phyloP scores from a whole-genome alignment of 2,113 vertebrate genomes.

The Eublepharis macularius region DNA sequence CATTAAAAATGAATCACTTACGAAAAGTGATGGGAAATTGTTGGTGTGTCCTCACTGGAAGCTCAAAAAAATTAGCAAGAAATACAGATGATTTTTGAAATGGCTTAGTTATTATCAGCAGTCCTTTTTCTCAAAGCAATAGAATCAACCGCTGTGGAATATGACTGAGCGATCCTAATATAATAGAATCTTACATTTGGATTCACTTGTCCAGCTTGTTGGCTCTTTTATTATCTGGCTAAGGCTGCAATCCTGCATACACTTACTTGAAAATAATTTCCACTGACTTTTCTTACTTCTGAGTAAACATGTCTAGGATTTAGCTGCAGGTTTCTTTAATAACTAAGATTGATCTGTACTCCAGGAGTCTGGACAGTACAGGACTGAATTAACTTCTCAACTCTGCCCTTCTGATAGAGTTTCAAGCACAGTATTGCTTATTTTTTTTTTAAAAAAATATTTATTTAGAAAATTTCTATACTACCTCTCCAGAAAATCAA shows the following conservation, averaged over 20 bases:
- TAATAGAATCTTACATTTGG: background rate
- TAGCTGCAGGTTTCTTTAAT: background rate
- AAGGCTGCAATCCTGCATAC: background rate
- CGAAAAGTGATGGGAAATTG: conserved; percentile 52
- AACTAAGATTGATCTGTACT: background rate
- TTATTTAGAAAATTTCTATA: too few species aligned
- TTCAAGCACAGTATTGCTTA: too few species aligned
- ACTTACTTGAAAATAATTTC: background rate
- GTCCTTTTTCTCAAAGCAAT: background rate
- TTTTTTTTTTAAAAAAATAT: too few species aligned
- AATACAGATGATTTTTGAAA: background rate
- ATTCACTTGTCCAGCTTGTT: background rate
- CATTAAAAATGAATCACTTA: conserved; percentile 64
- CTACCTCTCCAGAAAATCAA: too few species aligned
- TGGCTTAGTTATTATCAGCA: background rate
- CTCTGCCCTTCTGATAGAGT: background rate
- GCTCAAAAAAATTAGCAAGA: background rate
- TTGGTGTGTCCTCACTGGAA: conserved; percentile 42
- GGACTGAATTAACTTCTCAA: background rate
- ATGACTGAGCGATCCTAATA: background rate
- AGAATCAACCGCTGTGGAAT: background rate
- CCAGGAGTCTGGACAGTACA: too few species aligned
- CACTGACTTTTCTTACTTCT: background rate
- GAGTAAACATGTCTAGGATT: background rate
- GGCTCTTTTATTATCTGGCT: background rate